Evolutionary conservation across 2,888 invertebrate species (phyloP).

Genomic region (Synergus gifuensis): DNA sequence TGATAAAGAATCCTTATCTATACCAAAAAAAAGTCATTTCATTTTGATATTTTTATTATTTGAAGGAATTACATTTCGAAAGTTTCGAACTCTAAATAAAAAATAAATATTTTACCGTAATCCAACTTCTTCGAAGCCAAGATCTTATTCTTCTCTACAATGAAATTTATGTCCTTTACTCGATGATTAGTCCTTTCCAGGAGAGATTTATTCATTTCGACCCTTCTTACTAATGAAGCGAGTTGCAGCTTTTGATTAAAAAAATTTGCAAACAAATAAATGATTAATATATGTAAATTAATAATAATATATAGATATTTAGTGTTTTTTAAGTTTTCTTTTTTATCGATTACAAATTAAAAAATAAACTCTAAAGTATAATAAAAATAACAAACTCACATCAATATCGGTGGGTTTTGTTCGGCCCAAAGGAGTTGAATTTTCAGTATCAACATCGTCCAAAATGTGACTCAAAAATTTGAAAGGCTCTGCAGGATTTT

Average conservation of each 20-base stretch:
- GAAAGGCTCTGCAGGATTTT: slow-evolving; percentile 42
- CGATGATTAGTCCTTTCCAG: slow-evolving; percentile 41
- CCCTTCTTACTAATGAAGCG: slow-evolving; percentile 34
- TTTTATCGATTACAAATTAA: too few relatives aligned
- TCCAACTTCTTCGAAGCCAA: neutral
- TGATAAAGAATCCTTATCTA: slow-evolving; percentile 19
- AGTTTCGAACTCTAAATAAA: neutral
- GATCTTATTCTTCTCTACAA: slow-evolving; percentile 36
- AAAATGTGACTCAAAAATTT: slow-evolving; percentile 40
- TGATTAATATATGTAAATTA: neutral
- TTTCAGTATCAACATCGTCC: slow-evolving; percentile 12
- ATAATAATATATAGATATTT: too few relatives aligned
- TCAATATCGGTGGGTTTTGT: slow-evolving; percentile 33
- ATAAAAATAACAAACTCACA: slow-evolving; percentile 14
- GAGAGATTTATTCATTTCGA: slow-evolving; percentile 41
- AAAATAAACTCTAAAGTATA: neutral
- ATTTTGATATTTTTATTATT: neutral
- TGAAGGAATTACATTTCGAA: neutral
- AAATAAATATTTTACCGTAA: neutral
- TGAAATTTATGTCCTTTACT: slow-evolving; percentile 42
- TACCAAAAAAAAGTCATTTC: neutral
- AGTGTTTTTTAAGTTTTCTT: too few relatives aligned
- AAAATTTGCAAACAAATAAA: neutral
- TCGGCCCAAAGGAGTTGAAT: neutral
- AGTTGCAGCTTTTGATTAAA: slow-evolving; percentile 27